phyloP scores from a whole-genome alignment of 1,140 invertebrate genomes.

The Paramacrobiotus metropolitanus region DNA sequence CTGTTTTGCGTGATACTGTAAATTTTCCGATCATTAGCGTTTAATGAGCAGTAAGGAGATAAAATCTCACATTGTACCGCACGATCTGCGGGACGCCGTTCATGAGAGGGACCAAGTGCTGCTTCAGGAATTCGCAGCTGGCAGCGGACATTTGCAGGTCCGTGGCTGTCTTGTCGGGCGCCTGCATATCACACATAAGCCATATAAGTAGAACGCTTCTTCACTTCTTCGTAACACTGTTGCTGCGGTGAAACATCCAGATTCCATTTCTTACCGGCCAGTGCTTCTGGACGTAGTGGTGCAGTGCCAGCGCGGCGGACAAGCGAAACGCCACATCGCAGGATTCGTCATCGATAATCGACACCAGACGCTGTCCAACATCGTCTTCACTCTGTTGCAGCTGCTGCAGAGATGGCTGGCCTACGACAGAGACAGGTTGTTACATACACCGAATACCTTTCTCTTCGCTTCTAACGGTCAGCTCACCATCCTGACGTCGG shows the following conservation, averaged over 20 bases:
- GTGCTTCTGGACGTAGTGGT: background rate
- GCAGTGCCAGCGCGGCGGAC: background rate
- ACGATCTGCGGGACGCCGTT: background rate
- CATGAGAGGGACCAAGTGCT: background rate
- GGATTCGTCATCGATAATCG: background rate
- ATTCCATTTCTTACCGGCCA: background rate
- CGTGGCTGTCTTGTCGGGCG: background rate
- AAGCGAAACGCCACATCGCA: background rate
- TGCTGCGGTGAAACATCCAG: too few species aligned
- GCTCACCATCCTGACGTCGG: too few species aligned
- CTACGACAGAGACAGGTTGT: too few species aligned
- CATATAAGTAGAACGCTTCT: background rate
- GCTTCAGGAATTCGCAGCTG: background rate
- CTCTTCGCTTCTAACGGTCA: too few species aligned
- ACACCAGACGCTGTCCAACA: background rate
- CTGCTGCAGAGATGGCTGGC: background rate
- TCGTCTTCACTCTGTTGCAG: background rate
- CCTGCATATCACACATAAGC: background rate
- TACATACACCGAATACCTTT: too few species aligned
- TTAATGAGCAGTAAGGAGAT: too few species aligned
- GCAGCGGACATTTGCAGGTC: background rate
- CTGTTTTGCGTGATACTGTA: too few species aligned
- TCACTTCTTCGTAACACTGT: background rate
- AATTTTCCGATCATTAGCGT: too few species aligned
- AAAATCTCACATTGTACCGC: background rate